A percentile compares a stretch with the other conserved stretches of the same genome.
These are phyloP conservation scores for Phoebastria nigripes DNA, from an alignment of 2,797 vertebrate species.

Conservation along the genomic window DNA sequence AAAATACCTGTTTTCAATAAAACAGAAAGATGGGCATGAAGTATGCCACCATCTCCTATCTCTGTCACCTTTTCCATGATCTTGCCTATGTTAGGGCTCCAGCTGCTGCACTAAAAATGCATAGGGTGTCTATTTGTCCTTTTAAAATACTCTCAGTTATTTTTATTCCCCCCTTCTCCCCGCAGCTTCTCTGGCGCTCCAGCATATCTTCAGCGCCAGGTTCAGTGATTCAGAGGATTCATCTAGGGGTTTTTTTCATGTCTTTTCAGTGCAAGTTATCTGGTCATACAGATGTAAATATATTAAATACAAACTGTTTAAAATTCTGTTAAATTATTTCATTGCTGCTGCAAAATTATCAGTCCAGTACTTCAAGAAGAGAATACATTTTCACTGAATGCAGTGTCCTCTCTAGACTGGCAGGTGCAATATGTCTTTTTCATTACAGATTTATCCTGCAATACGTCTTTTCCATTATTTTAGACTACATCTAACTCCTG, in stretches of 20 bases:
- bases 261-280: neutral
- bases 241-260: neutral
- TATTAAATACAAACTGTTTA: fast-evolving
- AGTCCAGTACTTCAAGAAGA: neutral
- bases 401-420: neutral
- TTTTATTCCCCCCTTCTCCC: neutral
- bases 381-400: fast-evolving
- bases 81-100: neutral
- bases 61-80: neutral
- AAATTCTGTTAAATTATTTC: neutral
- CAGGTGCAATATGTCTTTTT: neutral
- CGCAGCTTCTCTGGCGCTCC: neutral
- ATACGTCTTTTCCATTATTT: fast-evolving
- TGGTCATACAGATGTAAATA: fast-evolving
- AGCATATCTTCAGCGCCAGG: neutral
- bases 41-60: neutral
- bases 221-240: neutral
- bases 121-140: neutral
- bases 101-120: neutral
- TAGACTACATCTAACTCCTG: neutral
- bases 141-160: neutral
- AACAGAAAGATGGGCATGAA: neutral
- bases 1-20: neutral
- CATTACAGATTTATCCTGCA: neutral
- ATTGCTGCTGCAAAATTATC: neutral